A percentile compares a stretch with the other conserved stretches of the same genome.
Conservation (phyloP, 2,113 vertebrate species). For the Xiphorhynchus elegans region DNA sequence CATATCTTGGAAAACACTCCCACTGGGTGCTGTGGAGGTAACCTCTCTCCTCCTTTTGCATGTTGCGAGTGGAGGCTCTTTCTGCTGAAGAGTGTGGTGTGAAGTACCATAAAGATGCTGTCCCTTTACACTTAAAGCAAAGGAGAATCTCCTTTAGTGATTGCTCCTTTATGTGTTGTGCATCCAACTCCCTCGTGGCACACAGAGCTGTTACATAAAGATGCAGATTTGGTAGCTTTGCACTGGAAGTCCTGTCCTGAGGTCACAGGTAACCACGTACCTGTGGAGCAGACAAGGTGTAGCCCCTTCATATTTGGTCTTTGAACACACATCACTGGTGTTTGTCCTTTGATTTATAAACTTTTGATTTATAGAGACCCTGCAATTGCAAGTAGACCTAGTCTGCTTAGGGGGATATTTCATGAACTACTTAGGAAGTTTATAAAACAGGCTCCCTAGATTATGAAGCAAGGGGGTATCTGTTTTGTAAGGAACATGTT, state of each 20-base stretch:
- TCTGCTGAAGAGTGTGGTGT: neutral
- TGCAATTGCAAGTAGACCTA: neutral
- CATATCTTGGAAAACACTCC: neutral
- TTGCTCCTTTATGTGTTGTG: neutral
- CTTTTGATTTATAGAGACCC: neutral
- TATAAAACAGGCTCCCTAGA: slow-evolving; percentile 28
- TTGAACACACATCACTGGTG: neutral
- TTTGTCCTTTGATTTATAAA: neutral
- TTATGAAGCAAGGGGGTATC: slow-evolving; percentile 42
- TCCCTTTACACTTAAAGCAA: neutral
- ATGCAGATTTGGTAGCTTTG: neutral
- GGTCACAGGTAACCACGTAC: neutral
- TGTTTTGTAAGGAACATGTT: slow-evolving; percentile 52
- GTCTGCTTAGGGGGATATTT: slow-evolving; percentile 27
- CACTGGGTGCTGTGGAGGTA: neutral
- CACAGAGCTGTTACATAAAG: neutral
- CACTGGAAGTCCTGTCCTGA: neutral
- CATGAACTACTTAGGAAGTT: slow-evolving; percentile 21
- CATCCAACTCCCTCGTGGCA: neutral
- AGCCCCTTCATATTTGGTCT: neutral
- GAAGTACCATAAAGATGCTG: neutral
- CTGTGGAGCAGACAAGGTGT: neutral
- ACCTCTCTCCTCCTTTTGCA: neutral
- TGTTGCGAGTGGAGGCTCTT: neutral
- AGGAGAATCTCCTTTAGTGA: neutral